Evolutionary conservation across 2,113 vertebrate species (phyloP).

Genomic region (Nerophis ophidion): DNA sequence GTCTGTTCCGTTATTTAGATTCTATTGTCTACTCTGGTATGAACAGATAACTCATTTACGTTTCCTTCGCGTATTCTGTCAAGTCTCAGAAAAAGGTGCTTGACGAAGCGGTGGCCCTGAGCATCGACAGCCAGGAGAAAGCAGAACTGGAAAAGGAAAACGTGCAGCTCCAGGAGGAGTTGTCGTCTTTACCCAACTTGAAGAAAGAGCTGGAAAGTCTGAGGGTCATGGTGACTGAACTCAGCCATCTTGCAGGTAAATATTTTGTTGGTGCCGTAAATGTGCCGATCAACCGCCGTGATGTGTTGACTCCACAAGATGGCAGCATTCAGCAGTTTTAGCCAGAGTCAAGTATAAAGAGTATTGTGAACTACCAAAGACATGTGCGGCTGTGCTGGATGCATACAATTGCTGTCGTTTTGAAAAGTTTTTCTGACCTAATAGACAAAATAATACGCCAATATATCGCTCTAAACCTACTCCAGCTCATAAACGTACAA

Average conservation of each 20-base stretch:
- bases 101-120: conserved; percentile 40
- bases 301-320: too few species aligned
- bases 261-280: too few species aligned
- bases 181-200: conserved; percentile 60
- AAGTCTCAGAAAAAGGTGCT: conserved; percentile 67
- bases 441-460: too few species aligned
- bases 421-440: too few species aligned
- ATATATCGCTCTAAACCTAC: too few species aligned
- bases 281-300: too few species aligned
- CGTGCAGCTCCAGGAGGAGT: conserved; percentile 53
- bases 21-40: neutral
- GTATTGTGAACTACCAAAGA: too few species aligned
- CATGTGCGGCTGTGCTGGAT: too few species aligned
- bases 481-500: too few species aligned
- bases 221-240: conserved; percentile 60
- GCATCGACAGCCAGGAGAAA: conserved; percentile 26
- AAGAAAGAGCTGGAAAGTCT: conserved; percentile 67
- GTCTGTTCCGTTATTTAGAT: conserved; percentile 43
- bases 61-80: neutral
- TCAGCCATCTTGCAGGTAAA: conserved; percentile 65
- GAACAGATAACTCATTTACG: neutral
- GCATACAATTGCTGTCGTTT: too few species aligned
- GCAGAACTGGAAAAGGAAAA: conserved; percentile 60
- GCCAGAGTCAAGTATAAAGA: too few species aligned
- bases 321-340: too few species aligned